phyloP scores from a whole-genome alignment of 2,888 invertebrate species.

The Sesia bembeciformis region DNA sequence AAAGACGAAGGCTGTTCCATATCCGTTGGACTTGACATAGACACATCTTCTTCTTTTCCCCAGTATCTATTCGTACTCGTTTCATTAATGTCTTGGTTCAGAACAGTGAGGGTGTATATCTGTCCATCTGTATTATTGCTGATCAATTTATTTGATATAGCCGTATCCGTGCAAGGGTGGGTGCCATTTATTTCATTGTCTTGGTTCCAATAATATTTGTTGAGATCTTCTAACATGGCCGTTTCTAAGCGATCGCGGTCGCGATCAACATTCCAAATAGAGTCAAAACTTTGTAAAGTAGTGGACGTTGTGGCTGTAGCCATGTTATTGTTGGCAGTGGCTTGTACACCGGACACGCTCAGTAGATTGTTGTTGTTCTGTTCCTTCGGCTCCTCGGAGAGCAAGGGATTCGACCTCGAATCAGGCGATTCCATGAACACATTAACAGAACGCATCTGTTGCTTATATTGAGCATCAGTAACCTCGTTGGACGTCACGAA shows the following conservation, averaged over 20 bases:
- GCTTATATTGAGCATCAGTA: slow-evolving; percentile 80
- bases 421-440: slow-evolving; percentile 77
- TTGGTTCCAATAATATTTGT: slow-evolving; percentile 88
- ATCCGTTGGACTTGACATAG: slow-evolving; percentile 74
- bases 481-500: slow-evolving; percentile 88
- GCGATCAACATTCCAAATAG: slow-evolving; percentile 82
- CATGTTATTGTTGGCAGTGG: slow-evolving; percentile 36
- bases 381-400: slow-evolving; percentile 71
- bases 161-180: slow-evolving; percentile 60
- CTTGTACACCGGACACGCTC: slow-evolving; percentile 35
- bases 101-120: slow-evolving; percentile 89
- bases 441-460: slow-evolving; percentile 80
- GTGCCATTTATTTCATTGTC: slow-evolving; percentile 74
- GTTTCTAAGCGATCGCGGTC: slow-evolving; percentile 82
- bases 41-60: slow-evolving; percentile 77
- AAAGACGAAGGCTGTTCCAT: slow-evolving; percentile 77
- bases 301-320: slow-evolving; percentile 57
- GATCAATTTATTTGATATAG: slow-evolving; percentile 66
- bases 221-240: slow-evolving; percentile 87
- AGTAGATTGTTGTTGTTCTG: slow-evolving; percentile 78
- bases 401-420: slow-evolving; percentile 62
- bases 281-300: slow-evolving; percentile 69
- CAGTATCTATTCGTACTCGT: slow-evolving; percentile 78
- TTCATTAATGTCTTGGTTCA: slow-evolving; percentile 85
- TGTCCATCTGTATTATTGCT: slow-evolving; percentile 83